These are phyloP conservation scores for Tenthredo livida DNA, from an alignment of 2,888 invertebrate species.

Conservation along the genomic window DNA sequence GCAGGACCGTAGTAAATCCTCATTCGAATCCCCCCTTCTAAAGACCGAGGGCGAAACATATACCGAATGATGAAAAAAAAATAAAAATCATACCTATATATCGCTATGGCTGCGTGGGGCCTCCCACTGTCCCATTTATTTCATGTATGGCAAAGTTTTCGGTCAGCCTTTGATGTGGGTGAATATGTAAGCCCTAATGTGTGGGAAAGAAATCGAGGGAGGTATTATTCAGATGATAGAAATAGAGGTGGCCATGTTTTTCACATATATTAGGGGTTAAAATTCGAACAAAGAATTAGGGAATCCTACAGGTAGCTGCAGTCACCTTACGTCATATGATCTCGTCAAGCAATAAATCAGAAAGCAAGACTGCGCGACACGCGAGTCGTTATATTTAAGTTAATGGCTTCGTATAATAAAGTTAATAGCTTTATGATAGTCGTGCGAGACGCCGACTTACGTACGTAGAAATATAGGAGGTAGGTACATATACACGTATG, in stretches of 20 bases:
- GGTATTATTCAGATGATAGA: not conserved
- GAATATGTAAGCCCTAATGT: not conserved
- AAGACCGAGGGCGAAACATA: constrained; percentile 74
- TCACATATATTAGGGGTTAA: not conserved
- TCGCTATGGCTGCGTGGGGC: constrained; percentile 18
- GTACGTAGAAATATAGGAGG: constrained; percentile 15
- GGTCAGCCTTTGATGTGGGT: constrained; percentile 32
- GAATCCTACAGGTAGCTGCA: constrained; percentile 52
- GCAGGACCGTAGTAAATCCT: constrained; percentile 75
- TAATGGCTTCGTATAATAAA: constrained; percentile 77
- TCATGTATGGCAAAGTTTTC: constrained; percentile 1
- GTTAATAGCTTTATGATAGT: constrained; percentile 77
- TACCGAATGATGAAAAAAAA: constrained; percentile 59
- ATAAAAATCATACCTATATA: constrained; percentile 32
- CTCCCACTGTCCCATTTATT: constrained; percentile 10
- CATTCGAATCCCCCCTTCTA: constrained; percentile 66
- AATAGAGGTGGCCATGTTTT: not conserved
- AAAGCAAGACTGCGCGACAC: constrained; percentile 69
- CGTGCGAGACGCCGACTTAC: constrained; percentile 65
- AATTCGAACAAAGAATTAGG: not conserved
- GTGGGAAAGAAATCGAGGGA: not conserved
- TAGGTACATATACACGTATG: not conserved
- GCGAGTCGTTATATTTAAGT: constrained; percentile 77
- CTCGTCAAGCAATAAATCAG: constrained; percentile 73
- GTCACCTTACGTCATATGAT: constrained; percentile 62